These are phyloP conservation scores for Mylabris phalerata DNA, from an alignment of 1,140 invertebrate species.

Conservation along the genomic window DNA sequence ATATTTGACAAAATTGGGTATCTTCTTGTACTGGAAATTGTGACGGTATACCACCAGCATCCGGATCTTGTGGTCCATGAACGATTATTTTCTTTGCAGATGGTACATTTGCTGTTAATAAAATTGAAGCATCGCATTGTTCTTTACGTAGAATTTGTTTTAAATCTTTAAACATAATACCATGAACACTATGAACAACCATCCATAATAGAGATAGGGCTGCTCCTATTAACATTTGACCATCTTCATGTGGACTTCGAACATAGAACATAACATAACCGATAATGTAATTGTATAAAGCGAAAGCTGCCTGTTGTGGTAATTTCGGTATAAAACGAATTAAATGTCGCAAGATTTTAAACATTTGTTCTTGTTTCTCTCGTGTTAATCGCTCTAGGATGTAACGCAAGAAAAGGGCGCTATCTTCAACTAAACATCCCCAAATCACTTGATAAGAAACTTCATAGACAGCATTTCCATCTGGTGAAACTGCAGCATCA, in stretches of 20 bases:
- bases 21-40: constrained; percentile 99
- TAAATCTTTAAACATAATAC: constrained; percentile 98
- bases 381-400: constrained; percentile 93
- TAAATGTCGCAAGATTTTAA: constrained; percentile 86
- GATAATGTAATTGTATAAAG: constrained; percentile 98
- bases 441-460: constrained; percentile 88
- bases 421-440: constrained; percentile 97
- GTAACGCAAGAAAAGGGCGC: constrained; percentile 90
- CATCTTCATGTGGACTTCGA: constrained; percentile 86
- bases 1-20: constrained; percentile 93
- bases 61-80: constrained; percentile 84
- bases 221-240: constrained; percentile 83
- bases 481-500: constrained; percentile 90
- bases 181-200: constrained; percentile 95
- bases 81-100: constrained; percentile 99
- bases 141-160: constrained; percentile 98
- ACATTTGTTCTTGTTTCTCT: constrained; percentile 92
- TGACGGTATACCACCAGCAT: constrained; percentile 91
- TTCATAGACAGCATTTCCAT: constrained; percentile 87
- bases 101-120: constrained; percentile 97
- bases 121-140: constrained; percentile 95
- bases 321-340: constrained; percentile 88
- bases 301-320: constrained; percentile 96
- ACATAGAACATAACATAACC: constrained; percentile 99
- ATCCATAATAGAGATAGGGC: constrained; percentile 95